These are phyloP conservation scores for Geopemphigus sp. DNA, from an alignment of 1,140 invertebrate species.

Conservation along the genomic window DNA sequence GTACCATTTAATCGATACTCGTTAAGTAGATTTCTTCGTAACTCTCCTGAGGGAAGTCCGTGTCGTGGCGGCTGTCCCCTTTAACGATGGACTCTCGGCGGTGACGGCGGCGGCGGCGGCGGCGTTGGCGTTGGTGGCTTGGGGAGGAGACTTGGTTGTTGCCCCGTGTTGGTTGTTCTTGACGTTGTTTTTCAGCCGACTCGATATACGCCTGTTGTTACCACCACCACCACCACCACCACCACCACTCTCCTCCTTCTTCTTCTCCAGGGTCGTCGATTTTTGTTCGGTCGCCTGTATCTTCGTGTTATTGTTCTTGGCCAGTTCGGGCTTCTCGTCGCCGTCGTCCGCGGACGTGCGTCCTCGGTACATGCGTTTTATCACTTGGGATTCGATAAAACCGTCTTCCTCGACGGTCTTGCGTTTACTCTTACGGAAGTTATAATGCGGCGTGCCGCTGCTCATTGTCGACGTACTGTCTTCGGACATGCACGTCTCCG, in stretches of 20 bases:
- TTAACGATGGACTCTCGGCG: neutral
- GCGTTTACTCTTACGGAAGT: conserved; percentile 45
- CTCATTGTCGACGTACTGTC: conserved; percentile 45
- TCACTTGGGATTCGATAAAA: conserved; percentile 48
- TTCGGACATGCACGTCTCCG: conserved; percentile 42
- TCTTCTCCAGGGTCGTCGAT: neutral
- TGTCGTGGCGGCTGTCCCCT: conserved; percentile 9
- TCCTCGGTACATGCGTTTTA: conserved; percentile 47
- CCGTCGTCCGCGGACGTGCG: conserved; percentile 14
- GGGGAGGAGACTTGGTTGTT: conserved; percentile 32
- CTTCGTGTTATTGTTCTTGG: neutral
- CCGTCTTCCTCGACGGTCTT: conserved; percentile 42
- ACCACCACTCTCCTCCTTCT: too few species aligned
- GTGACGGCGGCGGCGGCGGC: too few species aligned
- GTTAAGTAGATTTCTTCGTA: conserved; percentile 28
- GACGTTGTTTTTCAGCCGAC: conserved; percentile 23
- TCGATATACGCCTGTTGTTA: conserved; percentile 24
- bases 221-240: too few species aligned
- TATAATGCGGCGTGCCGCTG: conserved; percentile 41
- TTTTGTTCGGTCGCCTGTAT: conserved; percentile 23
- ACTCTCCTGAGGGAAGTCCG: conserved; percentile 24
- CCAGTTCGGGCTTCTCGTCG: conserved; percentile 18
- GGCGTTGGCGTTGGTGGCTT: too few species aligned
- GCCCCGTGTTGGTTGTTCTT: conserved; percentile 13
- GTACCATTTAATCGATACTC: neutral